phyloP scores from a whole-genome alignment of 2,888 invertebrate species.

The Dasypolia templi region DNA sequence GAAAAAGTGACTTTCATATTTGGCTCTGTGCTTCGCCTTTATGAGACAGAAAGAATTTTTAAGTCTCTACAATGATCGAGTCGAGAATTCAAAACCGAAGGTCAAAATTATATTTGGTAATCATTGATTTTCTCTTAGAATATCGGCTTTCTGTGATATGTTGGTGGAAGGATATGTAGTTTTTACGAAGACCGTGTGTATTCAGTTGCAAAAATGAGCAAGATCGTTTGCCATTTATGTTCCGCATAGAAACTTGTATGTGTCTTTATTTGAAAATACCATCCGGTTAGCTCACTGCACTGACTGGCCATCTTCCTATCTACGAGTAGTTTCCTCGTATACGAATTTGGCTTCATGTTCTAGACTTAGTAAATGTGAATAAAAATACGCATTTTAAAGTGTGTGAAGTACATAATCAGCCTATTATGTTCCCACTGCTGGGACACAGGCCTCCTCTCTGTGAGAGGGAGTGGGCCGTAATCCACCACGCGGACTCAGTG shows the following conservation, averaged over 20 bases:
- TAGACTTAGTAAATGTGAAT: background rate
- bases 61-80: too few species aligned
- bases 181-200: background rate
- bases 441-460: too few species aligned
- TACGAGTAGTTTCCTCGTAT: background rate
- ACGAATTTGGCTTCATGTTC: background rate
- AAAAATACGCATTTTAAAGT: background rate
- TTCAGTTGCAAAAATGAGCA: slow-evolving; percentile 10
- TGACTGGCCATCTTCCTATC: background rate
- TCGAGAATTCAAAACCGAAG: background rate
- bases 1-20: background rate
- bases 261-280: background rate
- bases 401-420: too few species aligned
- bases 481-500: too few species aligned
- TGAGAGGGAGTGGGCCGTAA: too few species aligned
- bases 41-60: background rate
- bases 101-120: too few species aligned
- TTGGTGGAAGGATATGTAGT: background rate
- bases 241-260: background rate
- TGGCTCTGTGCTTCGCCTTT: background rate
- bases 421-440: too few species aligned
- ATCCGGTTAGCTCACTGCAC: background rate
- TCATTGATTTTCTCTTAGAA: background rate
- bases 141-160: too few species aligned
- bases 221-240: slow-evolving; percentile 1